Evolutionary conservation across 2,888 invertebrate genomes (phyloP), one percentile per base, ranked within the genome.

Genomic region (Archaeoteleia sp.): DNA sequence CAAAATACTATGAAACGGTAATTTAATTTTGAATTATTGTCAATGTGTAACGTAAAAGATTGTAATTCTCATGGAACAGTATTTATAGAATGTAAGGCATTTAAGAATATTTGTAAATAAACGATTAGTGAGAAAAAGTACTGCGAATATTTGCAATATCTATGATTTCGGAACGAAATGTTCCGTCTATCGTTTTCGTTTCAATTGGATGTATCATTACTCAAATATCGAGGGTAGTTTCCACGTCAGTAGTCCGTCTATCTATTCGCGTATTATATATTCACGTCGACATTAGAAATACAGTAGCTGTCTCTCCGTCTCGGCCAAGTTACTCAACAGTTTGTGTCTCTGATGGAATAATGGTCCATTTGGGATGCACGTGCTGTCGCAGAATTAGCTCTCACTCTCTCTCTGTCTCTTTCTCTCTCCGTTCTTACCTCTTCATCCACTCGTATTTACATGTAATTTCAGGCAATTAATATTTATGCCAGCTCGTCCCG

Each of bases 281-380:
- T 68, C 62, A 63, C 39, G 48, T 43, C 53, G 45, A 58, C 68
- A 63, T 68, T 58, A 63, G 68, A 63, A 63, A 68, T 63, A 66
- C 72, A 61, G 63, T 58, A 54, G 61, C 54, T 68, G 61, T 60
- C 68, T 70, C 70, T 55, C 54, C 73, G 74, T 74, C 74, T 79
- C 72, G 77, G 76, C 76, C 78, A 77, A 82, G 81, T 82, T 82
- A 78, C 74, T 78, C 78, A 78, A 78, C 82, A 82, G 80, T 83
- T 83, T 80, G 72, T 78, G 75, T 74, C 78, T 76, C 81, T 82
- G 82, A 83, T 83, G 81, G 81, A 82, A 83, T 82, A 83, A 82
- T 82, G 79, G 82, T 82, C 81, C 80, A 82, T 83, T 82, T 82
- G 77, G 81, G 79, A 82, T 83, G 82, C 82, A 79, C 80, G 79